A percentile compares a stretch with the other conserved stretches of the same genome.
phyloP scores from a whole-genome alignment of 2,888 invertebrate genomes.

The Athalia circularis region DNA sequence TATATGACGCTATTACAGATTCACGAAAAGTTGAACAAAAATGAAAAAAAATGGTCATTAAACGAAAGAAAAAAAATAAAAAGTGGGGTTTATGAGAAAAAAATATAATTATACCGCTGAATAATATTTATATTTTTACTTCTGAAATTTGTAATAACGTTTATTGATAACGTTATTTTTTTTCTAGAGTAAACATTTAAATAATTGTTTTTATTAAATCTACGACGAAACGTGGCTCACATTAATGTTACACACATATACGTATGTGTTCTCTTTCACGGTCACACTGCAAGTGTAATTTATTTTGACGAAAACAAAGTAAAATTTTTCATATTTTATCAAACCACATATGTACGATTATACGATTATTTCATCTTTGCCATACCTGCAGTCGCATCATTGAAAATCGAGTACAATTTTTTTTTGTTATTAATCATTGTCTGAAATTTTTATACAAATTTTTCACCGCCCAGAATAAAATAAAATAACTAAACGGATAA shows the following conservation, averaged over 20 bases:
- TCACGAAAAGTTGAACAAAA: not conserved
- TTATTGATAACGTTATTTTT: constrained; percentile 65
- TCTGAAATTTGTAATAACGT: constrained; percentile 63
- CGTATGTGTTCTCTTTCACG: not conserved
- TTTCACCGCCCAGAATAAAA: not conserved
- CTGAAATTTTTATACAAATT: constrained; percentile 27
- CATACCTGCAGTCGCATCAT: too few relatives aligned
- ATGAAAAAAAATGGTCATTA: not conserved
- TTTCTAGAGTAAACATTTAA: constrained; percentile 68
- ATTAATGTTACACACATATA: not conserved
- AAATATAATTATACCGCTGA: constrained; percentile 55
- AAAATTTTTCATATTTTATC: too few relatives aligned
- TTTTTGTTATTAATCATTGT: not conserved
- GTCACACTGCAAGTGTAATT: not conserved
- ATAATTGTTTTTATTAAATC: constrained; percentile 60
- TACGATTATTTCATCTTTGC: too few relatives aligned
- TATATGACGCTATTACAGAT: constrained; percentile 1
- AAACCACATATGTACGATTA: too few relatives aligned
- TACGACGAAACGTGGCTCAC: constrained; percentile 63
- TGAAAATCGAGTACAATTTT: too few relatives aligned
- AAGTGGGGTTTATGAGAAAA: constrained; percentile 52
- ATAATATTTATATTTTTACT: constrained; percentile 70
- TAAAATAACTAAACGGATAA: too few relatives aligned
- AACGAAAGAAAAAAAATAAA: constrained; percentile 15
- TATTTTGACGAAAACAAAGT: not conserved